Evolutionary conservation across 1,140 invertebrate species (phyloP).

Genomic region (Drosophila orosa): DNA sequence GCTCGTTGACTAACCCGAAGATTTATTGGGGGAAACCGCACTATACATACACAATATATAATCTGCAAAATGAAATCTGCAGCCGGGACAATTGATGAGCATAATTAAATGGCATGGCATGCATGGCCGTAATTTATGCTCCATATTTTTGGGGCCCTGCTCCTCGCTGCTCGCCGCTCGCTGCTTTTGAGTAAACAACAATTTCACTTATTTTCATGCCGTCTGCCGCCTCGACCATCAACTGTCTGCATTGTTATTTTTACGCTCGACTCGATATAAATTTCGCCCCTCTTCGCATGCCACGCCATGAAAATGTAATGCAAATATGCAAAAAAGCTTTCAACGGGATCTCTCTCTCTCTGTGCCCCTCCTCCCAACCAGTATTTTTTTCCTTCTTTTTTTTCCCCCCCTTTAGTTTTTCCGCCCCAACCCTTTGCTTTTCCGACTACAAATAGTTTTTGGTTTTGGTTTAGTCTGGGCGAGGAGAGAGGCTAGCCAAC

Average conservation of each 20-base stretch:
- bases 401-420: conserved; percentile 1
- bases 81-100: conserved; percentile 73
- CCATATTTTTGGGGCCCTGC: conserved; percentile 56
- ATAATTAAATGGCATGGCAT: conserved; percentile 79
- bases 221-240: conserved; percentile 63
- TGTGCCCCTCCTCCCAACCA: conserved; percentile 13
- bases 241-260: conserved; percentile 80
- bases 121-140: conserved; percentile 79
- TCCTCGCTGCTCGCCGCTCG: conserved; percentile 47
- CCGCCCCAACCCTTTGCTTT: conserved; percentile 22
- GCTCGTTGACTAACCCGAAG: conserved; percentile 50
- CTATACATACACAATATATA: conserved; percentile 2
- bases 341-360: conserved; percentile 46
- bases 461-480: conserved; percentile 47
- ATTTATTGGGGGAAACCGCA: conserved; percentile 55
- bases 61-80: conserved; percentile 46
- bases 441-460: conserved; percentile 65
- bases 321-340: conserved; percentile 79
- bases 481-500: conserved; percentile 47
- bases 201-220: conserved; percentile 82
- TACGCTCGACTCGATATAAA: conserved; percentile 81
- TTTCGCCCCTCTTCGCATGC: conserved; percentile 67
- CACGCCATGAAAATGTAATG: conserved; percentile 77
- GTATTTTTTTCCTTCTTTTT: conserved; percentile 1
- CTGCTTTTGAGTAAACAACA: conserved; percentile 73